Evolutionary conservation across 2,113 vertebrate species (phyloP), one percentile per base, ranked within the genome.

Genomic region (Sorex araneus): DNA sequence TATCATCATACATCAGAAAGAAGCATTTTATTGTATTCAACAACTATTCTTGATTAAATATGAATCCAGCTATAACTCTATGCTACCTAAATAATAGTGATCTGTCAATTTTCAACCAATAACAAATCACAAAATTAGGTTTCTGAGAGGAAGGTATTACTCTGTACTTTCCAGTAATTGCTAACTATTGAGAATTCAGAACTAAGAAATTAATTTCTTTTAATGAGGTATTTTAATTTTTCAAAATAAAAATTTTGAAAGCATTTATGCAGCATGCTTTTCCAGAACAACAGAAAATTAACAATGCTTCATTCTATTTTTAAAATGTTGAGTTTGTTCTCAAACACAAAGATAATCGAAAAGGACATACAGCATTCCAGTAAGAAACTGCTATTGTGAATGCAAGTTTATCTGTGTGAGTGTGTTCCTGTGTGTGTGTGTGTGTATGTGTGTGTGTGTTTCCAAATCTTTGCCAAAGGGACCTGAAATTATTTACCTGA

Each of bases 241-340:
- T n/a, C n/a, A n/a, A n/a, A 0, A 85, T 60, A 67, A 70, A 89
- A 47, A 34, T 34, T 36, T 25, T 47, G 32, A 27, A 89, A 80
- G 18, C 21, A 60, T 60, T 21, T 60, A 23, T 60, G 21, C 57
- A 60, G 18, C 57, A 60, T 60, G 19, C 18, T 23, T 60, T 60
- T 21, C 19, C 50, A 43, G 36, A 3, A 60, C 7, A 89, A 67
- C 64, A 27, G 30, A 83, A 87, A 85, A 60, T 60, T 13, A 47
- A 76, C 8, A n/a, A 43, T 8, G 1, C 1, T 5, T n/a, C 10
- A 25, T 4, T 23, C 0, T 69, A 0, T 21, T n/a, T n/a, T n/a
- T 63, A 27, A 76, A 66, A 28, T 60, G 66, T 3, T 80, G 34
- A 90, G 1, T 15, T 94, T 96, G 7, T 85, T 89, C 45, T 70